Base-by-base conservation (phyloP, 2,888 invertebrate genomes). In the Sphaeridia pumilis region DNA sequence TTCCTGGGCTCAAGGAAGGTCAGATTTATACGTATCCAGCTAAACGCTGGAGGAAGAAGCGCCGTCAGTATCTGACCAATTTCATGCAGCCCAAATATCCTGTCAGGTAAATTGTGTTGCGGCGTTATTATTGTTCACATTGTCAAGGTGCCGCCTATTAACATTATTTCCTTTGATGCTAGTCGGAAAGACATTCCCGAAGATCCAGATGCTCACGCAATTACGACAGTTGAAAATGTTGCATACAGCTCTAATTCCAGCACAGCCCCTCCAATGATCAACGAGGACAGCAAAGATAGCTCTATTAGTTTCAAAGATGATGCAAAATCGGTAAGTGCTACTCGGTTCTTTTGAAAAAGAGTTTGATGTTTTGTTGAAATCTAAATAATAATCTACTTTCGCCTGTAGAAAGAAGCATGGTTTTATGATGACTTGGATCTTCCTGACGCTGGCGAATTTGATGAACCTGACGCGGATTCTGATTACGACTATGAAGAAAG, bases 11-110 rank as follows among this genome's bases (percentile, higher is more conserved):
- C 54, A 77, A 78, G 61, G 84, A 85, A 64, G 93, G 93, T 14
- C 93, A 92, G 73, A 81, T 93, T 38, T 93, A 92, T 72, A 84
- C 89, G 61, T 95, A 95, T 76, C 94, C 94, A 26, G 77, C 74
- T 24, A 72, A 72, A 72, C 78, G 92, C 73, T 95, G 95, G 94
- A 80, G 89, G 63, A 92, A 92, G 71, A 83, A 84, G 46, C 78
- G 88, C 28, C 78, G 90, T 22, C 89, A 90, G 67, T 92, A 92
- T 70, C 73, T 92, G 55, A 79, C 82, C 68, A 75, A 75, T 61
- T 76, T 75, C 61, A 68, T 75, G 53, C 74, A 75, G 63, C 74
- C 75, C 25, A 71, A 74, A 56, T 57, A 52, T 50, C 57, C 46
- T 35, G 28, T 46, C 20, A 47, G 43, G 48, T 36, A 20, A 17